Percentiles rank a stretch among this genome's conserved stretches.
Conservation (phyloP, 2,888 invertebrate genomes). For the Lasioglossum marginatum region DNA sequence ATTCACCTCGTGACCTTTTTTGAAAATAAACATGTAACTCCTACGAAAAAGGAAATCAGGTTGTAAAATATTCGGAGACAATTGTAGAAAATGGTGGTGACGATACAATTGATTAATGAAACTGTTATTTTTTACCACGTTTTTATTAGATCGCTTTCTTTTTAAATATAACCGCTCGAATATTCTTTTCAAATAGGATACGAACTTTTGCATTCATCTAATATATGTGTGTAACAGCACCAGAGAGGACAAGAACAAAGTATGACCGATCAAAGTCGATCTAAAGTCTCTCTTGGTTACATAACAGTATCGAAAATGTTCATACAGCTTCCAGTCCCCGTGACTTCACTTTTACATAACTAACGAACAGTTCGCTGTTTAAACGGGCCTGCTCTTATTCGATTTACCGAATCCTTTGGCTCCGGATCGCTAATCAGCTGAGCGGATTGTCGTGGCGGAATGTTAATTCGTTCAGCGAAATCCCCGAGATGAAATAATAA, state of each 20-base stretch:
- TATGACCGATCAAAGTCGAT: background rate
- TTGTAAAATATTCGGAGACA: too few relatives aligned
- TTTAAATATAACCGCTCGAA: too few relatives aligned
- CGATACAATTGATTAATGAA: too few relatives aligned
- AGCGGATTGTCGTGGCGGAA: background rate
- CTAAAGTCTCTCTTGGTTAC: constrained; percentile 4
- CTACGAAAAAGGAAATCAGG: too few relatives aligned
- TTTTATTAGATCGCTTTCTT: too few relatives aligned
- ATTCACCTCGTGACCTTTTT: too few relatives aligned
- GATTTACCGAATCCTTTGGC: background rate
- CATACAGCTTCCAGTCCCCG: background rate
- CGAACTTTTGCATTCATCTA: too few relatives aligned
- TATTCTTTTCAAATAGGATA: too few relatives aligned
- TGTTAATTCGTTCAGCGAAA: background rate
- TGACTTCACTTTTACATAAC: constrained; percentile 26
- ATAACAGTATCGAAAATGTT: constrained; percentile 40
- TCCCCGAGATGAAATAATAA: constrained; percentile 38
- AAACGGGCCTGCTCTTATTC: background rate
- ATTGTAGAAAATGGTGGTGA: too few relatives aligned
- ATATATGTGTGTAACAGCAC: too few relatives aligned
- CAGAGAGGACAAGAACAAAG: background rate
- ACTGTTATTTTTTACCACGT: too few relatives aligned
- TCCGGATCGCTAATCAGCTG: background rate
- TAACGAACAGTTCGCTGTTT: background rate
- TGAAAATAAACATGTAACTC: too few relatives aligned